Percentiles rank a stretch among this genome's conserved stretches.
These are phyloP conservation scores for Pachyuromys duprasi DNA, from an alignment of 2,797 vertebrate genomes.

Conservation along the genomic window DNA sequence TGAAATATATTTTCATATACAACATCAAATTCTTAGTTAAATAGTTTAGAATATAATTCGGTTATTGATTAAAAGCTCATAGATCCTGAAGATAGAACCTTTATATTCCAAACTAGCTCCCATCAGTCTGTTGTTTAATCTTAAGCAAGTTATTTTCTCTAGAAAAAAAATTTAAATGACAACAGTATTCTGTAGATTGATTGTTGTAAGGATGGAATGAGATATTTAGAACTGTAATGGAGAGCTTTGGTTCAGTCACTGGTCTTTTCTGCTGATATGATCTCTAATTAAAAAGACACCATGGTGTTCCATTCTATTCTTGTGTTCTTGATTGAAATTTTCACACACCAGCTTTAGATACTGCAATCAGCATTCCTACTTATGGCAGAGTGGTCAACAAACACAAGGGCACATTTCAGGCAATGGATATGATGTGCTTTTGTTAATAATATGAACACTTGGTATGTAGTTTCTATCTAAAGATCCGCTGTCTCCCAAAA, in stretches of 20 bases:
- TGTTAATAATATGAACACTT: not conserved
- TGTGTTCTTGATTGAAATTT: slow-evolving; percentile 14
- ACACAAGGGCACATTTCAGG: no score
- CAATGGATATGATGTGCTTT: not conserved
- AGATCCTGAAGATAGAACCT: not conserved
- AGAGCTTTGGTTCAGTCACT: not conserved
- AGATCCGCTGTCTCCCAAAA: not conserved
- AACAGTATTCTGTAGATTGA: not conserved
- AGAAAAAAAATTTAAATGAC: not conserved
- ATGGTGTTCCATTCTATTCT: not conserved
- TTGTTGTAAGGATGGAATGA: not conserved
- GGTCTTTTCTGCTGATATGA: not conserved
- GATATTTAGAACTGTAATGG: not conserved
- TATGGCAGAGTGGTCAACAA: not conserved
- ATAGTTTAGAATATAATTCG: not conserved
- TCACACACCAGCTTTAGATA: not conserved
- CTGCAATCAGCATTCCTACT: slow-evolving; percentile 7
- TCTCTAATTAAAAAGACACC: slow-evolving; percentile 48
- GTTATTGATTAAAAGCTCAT: not conserved
- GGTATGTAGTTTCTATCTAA: not conserved
- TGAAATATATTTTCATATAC: not conserved
- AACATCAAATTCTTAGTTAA: not conserved
- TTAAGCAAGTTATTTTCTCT: not conserved
- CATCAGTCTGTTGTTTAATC: not conserved
- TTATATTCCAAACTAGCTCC: not conserved